Evolutionary conservation across 1,140 invertebrate species (phyloP), one percentile per base, ranked within the genome.

Genomic region (Harlomillsia oculata): DNA sequence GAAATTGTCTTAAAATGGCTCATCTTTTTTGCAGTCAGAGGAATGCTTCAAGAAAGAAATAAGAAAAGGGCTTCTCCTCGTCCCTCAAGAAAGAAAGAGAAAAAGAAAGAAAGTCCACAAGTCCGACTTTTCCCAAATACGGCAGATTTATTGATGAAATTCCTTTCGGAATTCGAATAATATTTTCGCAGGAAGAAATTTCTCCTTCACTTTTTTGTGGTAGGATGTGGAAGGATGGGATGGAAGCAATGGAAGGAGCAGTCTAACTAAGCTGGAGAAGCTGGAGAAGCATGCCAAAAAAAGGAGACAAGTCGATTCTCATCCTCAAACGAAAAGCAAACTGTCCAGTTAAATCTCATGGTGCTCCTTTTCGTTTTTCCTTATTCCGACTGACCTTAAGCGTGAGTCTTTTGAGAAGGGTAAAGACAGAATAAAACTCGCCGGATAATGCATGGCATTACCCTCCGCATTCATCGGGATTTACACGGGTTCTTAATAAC

Each of bases 131-230:
- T 44, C 3, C 16, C 13, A 64, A 64, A 57, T 62, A 59, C 63
- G 63, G 63, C 63, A 65, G 63, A 65, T 65, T 65, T 65, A 65
- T 65, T 65, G 63, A 65, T 65, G 58, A 65, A 65, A 65, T 65
- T 65, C 63, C 63, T 62, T 61, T 65, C 40, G 63, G 63, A 64
- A 64, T 65, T 62, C 63, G 60, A 65, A 65, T 65, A 65, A 62
- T 65, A 62, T 65, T 65, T 62, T 62, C 41, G 39, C 39, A 65
- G 40, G 48, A 56, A 53, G 50, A 63, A 63, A 63, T 54, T 60
- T 52, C 53, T 45, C 43, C 49, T 48, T 53, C 41, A 56, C 39
- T 53, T 51, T 26, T 37, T 20, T n/a, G n/a, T n/a, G n/a, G n/a
- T n/a, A n/a, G n/a, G n/a, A n/a, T n/a, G n/a, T n/a, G n/a, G n/a